Evolutionary conservation across 2,113 vertebrate genomes (phyloP).

Genomic region (Polypterus bichir): DNA sequence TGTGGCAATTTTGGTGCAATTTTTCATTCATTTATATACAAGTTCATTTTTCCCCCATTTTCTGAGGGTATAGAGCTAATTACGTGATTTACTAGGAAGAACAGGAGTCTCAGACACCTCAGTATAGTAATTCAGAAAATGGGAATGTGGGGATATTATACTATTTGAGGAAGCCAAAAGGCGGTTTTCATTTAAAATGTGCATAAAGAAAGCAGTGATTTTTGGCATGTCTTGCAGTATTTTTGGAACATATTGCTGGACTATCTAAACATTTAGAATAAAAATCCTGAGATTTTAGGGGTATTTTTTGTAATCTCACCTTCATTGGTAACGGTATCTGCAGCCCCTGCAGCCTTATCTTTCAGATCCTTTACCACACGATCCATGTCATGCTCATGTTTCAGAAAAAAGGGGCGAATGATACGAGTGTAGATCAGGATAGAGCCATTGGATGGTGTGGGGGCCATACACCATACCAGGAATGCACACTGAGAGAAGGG

Average conservation of each 20-base stretch:
- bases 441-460: conserved; percentile 74
- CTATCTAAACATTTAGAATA: background rate
- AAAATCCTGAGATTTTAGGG: accelerated
- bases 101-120: too few species aligned
- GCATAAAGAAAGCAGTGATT: too few species aligned
- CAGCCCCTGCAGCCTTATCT: conserved; percentile 79
- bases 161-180: background rate
- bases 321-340: conserved; percentile 76
- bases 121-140: too few species aligned
- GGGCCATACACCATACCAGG: conserved; percentile 92
- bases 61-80: too few species aligned
- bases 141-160: too few species aligned
- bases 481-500: conserved; percentile 64
- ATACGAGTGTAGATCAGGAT: conserved; percentile 68
- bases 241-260: background rate
- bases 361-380: conserved; percentile 67
- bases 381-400: conserved; percentile 70
- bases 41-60: too few species aligned
- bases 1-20: too few species aligned
- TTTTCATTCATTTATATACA: too few species aligned
- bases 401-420: conserved; percentile 82
- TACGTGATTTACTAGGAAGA: too few species aligned
- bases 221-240: background rate
- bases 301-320: conserved; percentile 40
- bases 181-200: too few species aligned